Conservation (phyloP, 1,140 invertebrate species). For the Lycorma delicatula region DNA sequence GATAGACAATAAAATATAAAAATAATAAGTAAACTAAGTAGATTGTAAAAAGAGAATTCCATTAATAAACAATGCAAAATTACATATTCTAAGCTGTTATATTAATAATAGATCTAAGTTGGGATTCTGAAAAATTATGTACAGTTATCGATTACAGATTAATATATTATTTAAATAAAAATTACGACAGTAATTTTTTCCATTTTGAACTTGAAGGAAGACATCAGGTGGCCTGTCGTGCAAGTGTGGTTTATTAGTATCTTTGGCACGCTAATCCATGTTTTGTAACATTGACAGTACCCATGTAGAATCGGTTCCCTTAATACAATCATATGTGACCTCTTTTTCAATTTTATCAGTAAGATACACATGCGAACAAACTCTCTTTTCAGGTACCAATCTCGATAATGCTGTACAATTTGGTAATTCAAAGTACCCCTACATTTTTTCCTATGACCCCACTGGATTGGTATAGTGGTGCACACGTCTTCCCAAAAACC, state of each 20-base stretch:
- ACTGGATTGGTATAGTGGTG: too few species aligned
- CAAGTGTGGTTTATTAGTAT: constrained; percentile 72
- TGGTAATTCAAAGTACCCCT: constrained; percentile 80
- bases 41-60: too few species aligned
- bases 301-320: constrained; percentile 87
- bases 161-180: too few species aligned
- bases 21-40: too few species aligned
- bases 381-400: constrained; percentile 46
- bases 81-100: too few species aligned
- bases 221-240: constrained; percentile 80
- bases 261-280: constrained; percentile 76
- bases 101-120: too few species aligned
- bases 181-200: constrained; percentile 93
- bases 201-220: constrained; percentile 81
- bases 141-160: too few species aligned
- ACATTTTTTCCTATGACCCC: too few species aligned
- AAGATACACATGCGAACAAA: constrained; percentile 73
- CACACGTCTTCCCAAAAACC: too few species aligned
- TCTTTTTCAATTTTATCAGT: constrained; percentile 67
- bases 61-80: too few species aligned
- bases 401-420: constrained; percentile 72
- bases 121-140: too few species aligned
- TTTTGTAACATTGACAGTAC: constrained; percentile 76
- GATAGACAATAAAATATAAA: too few species aligned
- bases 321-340: constrained; percentile 57